Percentiles rank a stretch among this genome's conserved stretches.
phyloP scores from a whole-genome alignment of 2,888 invertebrate genomes.

The Hanleya hanleyi region DNA sequence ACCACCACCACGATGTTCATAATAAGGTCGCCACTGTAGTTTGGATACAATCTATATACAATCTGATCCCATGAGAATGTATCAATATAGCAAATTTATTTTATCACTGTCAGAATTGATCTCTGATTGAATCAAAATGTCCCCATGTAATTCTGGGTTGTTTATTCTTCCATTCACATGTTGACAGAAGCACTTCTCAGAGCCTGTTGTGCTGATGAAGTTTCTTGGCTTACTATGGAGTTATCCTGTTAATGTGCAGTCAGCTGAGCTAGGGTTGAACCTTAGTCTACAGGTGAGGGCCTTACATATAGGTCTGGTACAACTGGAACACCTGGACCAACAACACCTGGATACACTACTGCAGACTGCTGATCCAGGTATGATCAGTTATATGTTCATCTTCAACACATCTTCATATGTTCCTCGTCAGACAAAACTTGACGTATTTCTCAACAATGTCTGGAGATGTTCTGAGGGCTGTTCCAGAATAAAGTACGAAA shows the following conservation, averaged over 20 bases:
- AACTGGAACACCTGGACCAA: conserved; percentile 25
- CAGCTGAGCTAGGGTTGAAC: conserved; percentile 36
- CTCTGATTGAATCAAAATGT: too few species aligned
- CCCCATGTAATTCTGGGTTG: conserved; percentile 10
- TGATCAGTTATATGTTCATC: conserved; percentile 2
- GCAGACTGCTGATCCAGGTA: conserved; percentile 35
- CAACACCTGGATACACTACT: conserved; percentile 11
- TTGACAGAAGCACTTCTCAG: conserved; percentile 39
- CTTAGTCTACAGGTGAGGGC: conserved; percentile 46
- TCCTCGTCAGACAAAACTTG: too few species aligned
- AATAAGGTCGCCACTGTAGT: too few species aligned
- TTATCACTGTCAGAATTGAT: too few species aligned
- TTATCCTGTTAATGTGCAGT: conserved; percentile 40
- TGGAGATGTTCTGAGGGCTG: too few species aligned
- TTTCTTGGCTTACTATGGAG: conserved; percentile 59
- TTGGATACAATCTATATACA: too few species aligned
- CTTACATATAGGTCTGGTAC: conserved; percentile 45
- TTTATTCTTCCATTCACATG: conserved; percentile 17
- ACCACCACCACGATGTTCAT: too few species aligned
- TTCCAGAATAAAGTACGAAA: too few species aligned
- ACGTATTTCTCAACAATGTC: too few species aligned
- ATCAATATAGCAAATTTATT: too few species aligned
- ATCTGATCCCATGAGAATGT: too few species aligned
- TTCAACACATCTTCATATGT: too few species aligned
- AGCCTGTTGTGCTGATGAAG: conserved; percentile 36